These are phyloP conservation scores for Acanthiza pusilla DNA, from an alignment of 2,797 vertebrate species.

Conservation along the genomic window DNA sequence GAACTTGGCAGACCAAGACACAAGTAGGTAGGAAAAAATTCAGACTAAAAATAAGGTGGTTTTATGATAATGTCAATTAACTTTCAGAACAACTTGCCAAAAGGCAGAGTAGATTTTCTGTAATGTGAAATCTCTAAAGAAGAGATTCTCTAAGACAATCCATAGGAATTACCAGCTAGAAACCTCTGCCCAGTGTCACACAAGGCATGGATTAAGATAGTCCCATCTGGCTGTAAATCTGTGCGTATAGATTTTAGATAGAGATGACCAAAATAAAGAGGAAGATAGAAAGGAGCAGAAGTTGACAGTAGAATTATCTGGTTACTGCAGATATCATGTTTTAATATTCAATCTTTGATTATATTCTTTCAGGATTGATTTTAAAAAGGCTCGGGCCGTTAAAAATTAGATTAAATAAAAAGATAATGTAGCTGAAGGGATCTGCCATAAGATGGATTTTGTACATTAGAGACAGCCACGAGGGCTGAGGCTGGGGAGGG, in stretches of 20 bases:
- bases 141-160: neutral
- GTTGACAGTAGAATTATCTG: neutral
- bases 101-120: neutral
- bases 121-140: neutral
- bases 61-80: slow-evolving; percentile 1
- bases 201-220: neutral
- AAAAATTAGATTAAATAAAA: neutral
- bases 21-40: neutral
- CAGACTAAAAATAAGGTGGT: neutral
- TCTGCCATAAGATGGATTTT: neutral
- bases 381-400: neutral
- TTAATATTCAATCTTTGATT: neutral
- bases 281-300: neutral
- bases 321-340: neutral
- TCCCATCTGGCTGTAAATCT: neutral
- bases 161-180: neutral
- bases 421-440: neutral
- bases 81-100: slow-evolving; percentile 18
- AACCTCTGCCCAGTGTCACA: neutral
- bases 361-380: neutral
- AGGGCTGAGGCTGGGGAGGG: neutral
- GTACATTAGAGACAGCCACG: neutral
- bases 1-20: slow-evolving; percentile 8
- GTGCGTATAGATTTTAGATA: neutral
- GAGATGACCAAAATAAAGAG: neutral